A percentile compares a stretch with the other conserved stretches of the same genome.
phyloP scores from a whole-genome alignment of 2,797 vertebrate genomes.

The Sciurus vulgaris region DNA sequence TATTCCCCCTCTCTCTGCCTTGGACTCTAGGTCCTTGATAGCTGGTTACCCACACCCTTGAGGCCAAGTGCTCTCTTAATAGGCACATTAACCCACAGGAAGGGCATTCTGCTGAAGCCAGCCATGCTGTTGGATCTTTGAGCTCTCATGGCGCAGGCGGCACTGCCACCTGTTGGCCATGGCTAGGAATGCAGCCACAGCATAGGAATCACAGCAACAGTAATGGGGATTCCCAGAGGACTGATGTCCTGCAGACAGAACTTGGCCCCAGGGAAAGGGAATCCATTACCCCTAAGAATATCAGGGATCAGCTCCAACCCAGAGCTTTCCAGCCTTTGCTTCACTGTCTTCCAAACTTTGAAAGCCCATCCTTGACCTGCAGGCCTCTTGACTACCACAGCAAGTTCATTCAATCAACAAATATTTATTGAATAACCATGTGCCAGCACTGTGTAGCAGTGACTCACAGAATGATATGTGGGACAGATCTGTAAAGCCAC shows the following conservation, averaged over 20 bases:
- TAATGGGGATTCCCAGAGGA: background rate
- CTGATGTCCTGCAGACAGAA: background rate
- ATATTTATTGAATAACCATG: constrained; percentile 57
- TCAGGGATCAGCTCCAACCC: background rate
- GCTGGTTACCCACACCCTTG: constrained; percentile 3
- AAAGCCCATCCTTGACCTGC: constrained; percentile 28
- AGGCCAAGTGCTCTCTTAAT: background rate
- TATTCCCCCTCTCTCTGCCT: background rate
- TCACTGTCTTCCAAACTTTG: constrained; percentile 23
- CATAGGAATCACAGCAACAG: background rate
- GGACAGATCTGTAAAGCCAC: background rate
- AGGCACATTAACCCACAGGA: constrained; percentile 31
- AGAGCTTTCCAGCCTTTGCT: constrained; percentile 14
- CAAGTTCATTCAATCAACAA: constrained; percentile 35
- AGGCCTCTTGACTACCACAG: constrained; percentile 24
- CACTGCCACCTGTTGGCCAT: constrained; percentile 84
- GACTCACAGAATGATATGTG: background rate
- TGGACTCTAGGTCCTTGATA: constrained; percentile 4
- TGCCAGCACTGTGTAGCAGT: constrained; percentile 31
- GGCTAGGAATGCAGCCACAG: constrained; percentile 51
- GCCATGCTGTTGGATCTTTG: background rate
- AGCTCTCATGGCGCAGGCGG: constrained; percentile 45
- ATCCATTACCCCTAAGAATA: background rate
- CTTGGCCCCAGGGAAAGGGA: background rate
- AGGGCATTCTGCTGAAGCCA: background rate